A percentile compares a stretch with the other conserved stretches of the same genome.
Conservation (phyloP, 2,888 invertebrate genomes). For the Geophilus truncorum region DNA sequence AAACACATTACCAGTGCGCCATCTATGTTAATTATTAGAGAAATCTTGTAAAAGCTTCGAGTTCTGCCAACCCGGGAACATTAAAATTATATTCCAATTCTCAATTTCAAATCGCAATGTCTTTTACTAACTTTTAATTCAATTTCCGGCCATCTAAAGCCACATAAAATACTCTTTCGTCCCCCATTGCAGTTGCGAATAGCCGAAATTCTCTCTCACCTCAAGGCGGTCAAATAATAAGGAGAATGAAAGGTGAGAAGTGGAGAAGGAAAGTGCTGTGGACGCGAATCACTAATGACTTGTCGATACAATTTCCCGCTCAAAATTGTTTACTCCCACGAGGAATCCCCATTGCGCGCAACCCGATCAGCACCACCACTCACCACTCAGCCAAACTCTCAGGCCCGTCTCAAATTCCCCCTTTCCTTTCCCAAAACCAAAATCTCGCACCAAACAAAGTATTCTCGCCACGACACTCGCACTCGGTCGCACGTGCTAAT, state of each 20-base stretch:
- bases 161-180: neutral
- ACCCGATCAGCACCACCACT: slow-evolving; percentile 27
- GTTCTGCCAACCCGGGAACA: too few relatives aligned
- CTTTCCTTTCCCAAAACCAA: neutral
- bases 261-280: slow-evolving; percentile 24
- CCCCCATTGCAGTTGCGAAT: neutral
- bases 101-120: neutral
- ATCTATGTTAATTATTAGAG: too few relatives aligned
- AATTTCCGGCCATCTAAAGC: neutral
- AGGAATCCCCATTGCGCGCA: slow-evolving; percentile 24
- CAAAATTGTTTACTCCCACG: slow-evolving; percentile 22
- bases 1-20: too few relatives aligned
- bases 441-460: neutral
- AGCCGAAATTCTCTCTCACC: neutral
- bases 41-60: too few relatives aligned
- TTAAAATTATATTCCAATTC: too few relatives aligned
- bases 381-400: slow-evolving; percentile 1
- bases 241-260: slow-evolving; percentile 18
- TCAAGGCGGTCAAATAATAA: slow-evolving; percentile 19
- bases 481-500: neutral
- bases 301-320: slow-evolving; percentile 27
- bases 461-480: neutral
- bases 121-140: neutral
- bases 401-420: neutral
- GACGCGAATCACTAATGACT: slow-evolving; percentile 27